A percentile compares a stretch with the other conserved stretches of the same genome.
Conservation (phyloP, 2,888 invertebrate genomes). For the Stenichneumon culpator region DNA sequence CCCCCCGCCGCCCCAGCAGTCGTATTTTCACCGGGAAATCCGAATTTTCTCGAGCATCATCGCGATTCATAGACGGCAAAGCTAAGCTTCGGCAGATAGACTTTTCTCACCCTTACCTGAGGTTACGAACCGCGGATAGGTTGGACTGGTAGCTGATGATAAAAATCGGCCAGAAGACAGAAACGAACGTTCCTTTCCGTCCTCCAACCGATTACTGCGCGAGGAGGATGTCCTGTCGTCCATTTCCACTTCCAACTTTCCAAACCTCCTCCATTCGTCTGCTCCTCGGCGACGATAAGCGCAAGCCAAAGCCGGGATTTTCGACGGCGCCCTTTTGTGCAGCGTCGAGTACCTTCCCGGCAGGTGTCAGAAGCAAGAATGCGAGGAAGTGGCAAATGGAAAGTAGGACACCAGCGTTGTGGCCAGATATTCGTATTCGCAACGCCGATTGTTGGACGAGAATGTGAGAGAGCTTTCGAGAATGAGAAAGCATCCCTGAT, state of each 20-base stretch:
- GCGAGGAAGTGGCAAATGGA: constrained; percentile 13
- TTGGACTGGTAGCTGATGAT: neutral
- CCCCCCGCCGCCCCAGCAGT: constrained; percentile 6
- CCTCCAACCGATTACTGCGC: neutral
- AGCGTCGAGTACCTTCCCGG: constrained; percentile 17
- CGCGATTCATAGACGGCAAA: constrained; percentile 44
- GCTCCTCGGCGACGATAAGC: constrained; percentile 30
- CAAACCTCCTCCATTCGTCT: constrained; percentile 22
- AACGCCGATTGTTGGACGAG: constrained; percentile 2
- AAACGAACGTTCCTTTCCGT: neutral
- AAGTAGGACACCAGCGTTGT: constrained; percentile 28
- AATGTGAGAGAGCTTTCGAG: neutral
- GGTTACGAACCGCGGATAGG: constrained; percentile 3
- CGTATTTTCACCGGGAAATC: constrained; percentile 61
- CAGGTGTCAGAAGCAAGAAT: neutral
- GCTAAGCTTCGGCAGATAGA: constrained; percentile 35
- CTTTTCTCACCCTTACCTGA: constrained; percentile 27
- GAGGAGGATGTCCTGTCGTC: constrained; percentile 12
- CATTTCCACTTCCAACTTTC: neutral
- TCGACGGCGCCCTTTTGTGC: constrained; percentile 30
- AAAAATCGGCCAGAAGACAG: neutral
- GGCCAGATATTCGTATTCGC: constrained; percentile 17
- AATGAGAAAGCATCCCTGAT: neutral
- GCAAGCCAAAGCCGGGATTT: constrained; percentile 33
- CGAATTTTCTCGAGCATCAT: constrained; percentile 69